Evolutionary conservation across 2,888 invertebrate species (phyloP), one percentile per base, ranked within the genome.

Genomic region (Oxycera nigricornis): DNA sequence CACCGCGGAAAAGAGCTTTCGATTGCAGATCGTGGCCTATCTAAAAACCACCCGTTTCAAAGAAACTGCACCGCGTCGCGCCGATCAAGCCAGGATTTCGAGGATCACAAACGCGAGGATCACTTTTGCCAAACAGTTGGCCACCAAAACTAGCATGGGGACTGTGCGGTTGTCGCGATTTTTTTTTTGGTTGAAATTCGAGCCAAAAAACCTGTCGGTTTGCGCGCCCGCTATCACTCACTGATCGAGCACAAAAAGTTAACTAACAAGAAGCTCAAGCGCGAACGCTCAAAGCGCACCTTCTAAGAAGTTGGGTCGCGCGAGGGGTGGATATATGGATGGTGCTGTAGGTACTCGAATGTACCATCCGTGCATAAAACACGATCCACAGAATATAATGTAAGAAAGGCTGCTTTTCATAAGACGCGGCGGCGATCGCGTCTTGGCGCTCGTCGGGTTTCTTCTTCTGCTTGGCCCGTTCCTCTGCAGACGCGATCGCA

Each of bases 201-300:
- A 46, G 14, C 46, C 46, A 2, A 46, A 46, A 7, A 3, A 46
- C 46, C 17, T 46, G 46, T 14, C 46, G 46, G 46, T 11, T n/a
- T 46, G 14, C 55, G 24, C 55, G 24, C 55, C 14, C 35, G 62
- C 62, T 17, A 62, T 30, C 22, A 65, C 30, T 22, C 35, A 65
- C 65, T 35, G 65, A 39, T 65, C 24, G 24, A 65, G 41, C 65
- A 41, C 65, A 65, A 65, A 39, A 65, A 65, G 65, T 39, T 14
- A 17, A 65, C 65, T 65, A 65, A 65, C 65, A 65, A 65, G 24
- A 30, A 30, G 65, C 55, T 55, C 4, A 46, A 46, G 65, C 65
- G 65, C 65, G 41, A 41, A 65, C 65, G 39, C 65, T 41, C 41
- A 24, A 65, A 24, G 65, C 41, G 65, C 65, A 65, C 65, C 65